phyloP scores from a whole-genome alignment of 2,888 invertebrate species.

The Drosophila macrospina region DNA sequence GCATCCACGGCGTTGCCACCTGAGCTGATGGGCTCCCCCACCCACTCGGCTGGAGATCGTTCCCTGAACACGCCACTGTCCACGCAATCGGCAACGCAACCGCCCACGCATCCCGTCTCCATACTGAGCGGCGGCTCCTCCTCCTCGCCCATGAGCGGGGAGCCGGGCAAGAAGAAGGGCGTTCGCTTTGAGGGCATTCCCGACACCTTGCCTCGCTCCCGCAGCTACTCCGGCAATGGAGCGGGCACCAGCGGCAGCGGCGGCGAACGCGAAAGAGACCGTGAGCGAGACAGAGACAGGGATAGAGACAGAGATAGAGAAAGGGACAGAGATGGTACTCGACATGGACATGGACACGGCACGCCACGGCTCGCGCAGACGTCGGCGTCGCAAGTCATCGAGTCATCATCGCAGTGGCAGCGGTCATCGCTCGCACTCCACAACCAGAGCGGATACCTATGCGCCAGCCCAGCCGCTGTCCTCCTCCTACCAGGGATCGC shows the following conservation, averaged over 20 bases:
- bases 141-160: conserved; percentile 82
- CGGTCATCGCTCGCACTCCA: conserved; percentile 80
- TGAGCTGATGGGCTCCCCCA: conserved; percentile 83
- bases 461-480: conserved; percentile 82
- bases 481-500: conserved; percentile 83
- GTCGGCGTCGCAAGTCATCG: conserved; percentile 81
- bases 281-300: conserved; percentile 41
- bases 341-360: conserved; percentile 69
- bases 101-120: conserved; percentile 77
- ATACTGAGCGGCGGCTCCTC: conserved; percentile 82
- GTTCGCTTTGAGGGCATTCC: conserved; percentile 85
- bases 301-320: conserved; percentile 65
- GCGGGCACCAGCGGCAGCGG: conserved; percentile 76
- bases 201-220: conserved; percentile 86
- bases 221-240: conserved; percentile 86
- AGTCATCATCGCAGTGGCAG: conserved; percentile 81
- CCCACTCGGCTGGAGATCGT: conserved; percentile 82
- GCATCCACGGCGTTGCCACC: conserved; percentile 86
- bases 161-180: conserved; percentile 84
- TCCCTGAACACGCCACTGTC: conserved; percentile 82
- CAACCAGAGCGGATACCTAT: conserved; percentile 83
- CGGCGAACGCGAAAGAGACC: conserved; percentile 35
- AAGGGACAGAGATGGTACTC: conserved; percentile 65
- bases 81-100: conserved; percentile 75
- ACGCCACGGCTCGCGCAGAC: conserved; percentile 71